Base-by-base conservation (phyloP, 2,113 vertebrate genomes). In the Colaptes auratus region DNA sequence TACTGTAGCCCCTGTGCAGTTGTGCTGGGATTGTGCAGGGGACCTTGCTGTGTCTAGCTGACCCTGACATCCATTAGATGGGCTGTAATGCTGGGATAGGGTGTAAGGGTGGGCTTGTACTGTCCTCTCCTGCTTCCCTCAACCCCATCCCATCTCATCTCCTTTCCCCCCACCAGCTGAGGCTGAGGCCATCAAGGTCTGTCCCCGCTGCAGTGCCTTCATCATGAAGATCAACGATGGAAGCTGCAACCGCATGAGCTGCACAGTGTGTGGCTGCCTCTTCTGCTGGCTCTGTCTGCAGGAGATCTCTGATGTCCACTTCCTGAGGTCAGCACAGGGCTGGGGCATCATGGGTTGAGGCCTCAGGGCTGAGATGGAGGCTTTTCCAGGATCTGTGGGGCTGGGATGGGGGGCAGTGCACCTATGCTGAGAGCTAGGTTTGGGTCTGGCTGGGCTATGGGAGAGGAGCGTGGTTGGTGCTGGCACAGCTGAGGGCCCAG, bases 201-300 rank as follows among this genome's bases (percentile, higher is more conserved):
- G 98, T 85, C 98, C 98, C 42, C 98, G 98, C 92, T 99, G 98
- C 85, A 98, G 98, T 42, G 98, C 98, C 79, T 98, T 98, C 95
- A 98, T 98, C 97, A 98, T 98, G 98, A 99, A 99, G 98, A 98
- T 98, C 95, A 98, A 99, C 1, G 98, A 98, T 0, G 98, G 98
- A 88, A 98, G 98, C 98, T 99, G 98, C 94, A 99, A 98, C 96
- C 97, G 98, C 55, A 98, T 98, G 98, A 99, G 98, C 96, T 99
- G 98, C 97, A 98, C 98, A 3, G 98, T 98, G 52, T 98, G 98
- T 9, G 98, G 98, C 92, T 98, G 98, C 95, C 98, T 98, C 96
- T 99, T 99, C 97, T 98, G 98, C 91, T 99, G 98, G 98, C 98
- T 98, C 67, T 99, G 98, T 96, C 98, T 98, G 98, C 98, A 96